Conservation (phyloP, 1,140 invertebrate genomes). For the Bombus terrestris region DNA sequence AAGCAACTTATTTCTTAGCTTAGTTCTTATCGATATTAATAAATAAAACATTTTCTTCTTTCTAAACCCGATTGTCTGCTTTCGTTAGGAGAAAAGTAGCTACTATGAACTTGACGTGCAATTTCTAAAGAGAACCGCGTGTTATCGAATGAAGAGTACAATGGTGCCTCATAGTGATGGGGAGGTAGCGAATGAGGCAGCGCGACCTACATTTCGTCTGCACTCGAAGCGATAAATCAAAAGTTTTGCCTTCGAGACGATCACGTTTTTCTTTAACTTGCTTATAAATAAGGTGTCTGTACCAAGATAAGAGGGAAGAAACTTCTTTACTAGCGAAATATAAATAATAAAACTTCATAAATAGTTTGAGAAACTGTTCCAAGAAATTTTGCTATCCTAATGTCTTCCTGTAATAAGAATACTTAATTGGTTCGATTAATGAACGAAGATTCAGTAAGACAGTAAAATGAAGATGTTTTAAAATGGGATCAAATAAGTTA, state of each 20-base stretch:
- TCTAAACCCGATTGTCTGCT: neutral
- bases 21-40: neutral
- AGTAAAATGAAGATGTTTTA: neutral
- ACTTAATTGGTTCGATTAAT: too few relatives aligned
- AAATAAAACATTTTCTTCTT: neutral
- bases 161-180: conserved; percentile 22
- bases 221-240: conserved; percentile 31
- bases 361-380: too few relatives aligned
- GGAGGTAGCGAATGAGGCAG: neutral
- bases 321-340: neutral
- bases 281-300: neutral
- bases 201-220: conserved; percentile 26
- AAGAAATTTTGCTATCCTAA: neutral
- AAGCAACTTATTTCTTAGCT: neutral
- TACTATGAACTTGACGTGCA: neutral
- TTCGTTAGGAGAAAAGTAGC: neutral
- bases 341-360: neutral
- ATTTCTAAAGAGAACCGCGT: neutral
- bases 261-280: neutral
- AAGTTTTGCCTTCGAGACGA: neutral
- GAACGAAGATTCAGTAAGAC: neutral
- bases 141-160: conserved; percentile 4
- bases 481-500: neutral
- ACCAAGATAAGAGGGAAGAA: neutral
- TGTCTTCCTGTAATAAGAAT: neutral